Evolutionary conservation across 2,888 invertebrate genomes (phyloP), one percentile per base, ranked within the genome.

Genomic region (Hemistola chrysoprasaria): DNA sequence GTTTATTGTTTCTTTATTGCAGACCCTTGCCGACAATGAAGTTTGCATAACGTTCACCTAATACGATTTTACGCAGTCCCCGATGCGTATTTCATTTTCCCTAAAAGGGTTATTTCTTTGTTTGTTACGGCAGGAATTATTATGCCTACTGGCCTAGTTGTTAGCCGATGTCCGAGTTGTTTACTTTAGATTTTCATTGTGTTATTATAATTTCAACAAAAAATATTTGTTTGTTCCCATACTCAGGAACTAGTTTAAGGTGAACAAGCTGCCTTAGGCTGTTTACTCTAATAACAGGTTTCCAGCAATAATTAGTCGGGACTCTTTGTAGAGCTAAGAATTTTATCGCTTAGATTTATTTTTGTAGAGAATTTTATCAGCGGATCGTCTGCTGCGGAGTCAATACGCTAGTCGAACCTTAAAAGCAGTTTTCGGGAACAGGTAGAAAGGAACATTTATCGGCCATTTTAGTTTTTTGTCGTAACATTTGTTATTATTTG

Each of bases 301-400:
- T 66, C 63, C 58, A 70, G 62, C 79, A 82, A 81, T 78, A 87
- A 85, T 86, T 84, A 82, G 78, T 71, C 72, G 75, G 73, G 55
- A 53, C 64, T 73, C 74, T 80, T 78, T 78, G 70, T 72, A 69
- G 71, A 71, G 71, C 62, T 63, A 76, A 77, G 73, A 72, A 79
- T 78, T 74, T 84, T 82, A 87, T 86, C 80, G 65, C 52, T 59
- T 75, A 82, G 78, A 86, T 86, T 86, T 86, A 84, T 87, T 84
- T 86, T 85, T 84, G 79, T 71, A 68, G 71, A 78, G 75, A 77
- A 70, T 75, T 77, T 81, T 85, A 87, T 86, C 85, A 75, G 56
- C 46, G 53, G 59, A 71, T 72, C 74, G 73, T 75, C 78, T 66
- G 65, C 62, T 60, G 54, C 61, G 59, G 7, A 27, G 25, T 38